Percentiles rank a stretch among this genome's conserved stretches.
Evolutionary conservation across 2,888 invertebrate genomes (phyloP).

Genomic region (Dasypolia templi): DNA sequence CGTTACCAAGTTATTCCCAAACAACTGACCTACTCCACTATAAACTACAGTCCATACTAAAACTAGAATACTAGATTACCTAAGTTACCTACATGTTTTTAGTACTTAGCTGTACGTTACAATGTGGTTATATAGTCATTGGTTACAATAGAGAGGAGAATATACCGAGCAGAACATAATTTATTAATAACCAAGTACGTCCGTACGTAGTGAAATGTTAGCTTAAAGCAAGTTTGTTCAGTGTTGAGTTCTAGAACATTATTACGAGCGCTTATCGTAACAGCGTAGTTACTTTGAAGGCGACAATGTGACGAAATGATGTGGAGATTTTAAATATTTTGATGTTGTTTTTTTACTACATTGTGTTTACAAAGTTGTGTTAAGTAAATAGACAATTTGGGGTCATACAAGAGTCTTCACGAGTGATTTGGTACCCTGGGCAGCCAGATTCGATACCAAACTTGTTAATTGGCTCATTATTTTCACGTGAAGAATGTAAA

Average conservation of each 20-base stretch:
- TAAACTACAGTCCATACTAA: slow-evolving; percentile 5
- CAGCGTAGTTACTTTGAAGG: slow-evolving; percentile 39
- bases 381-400: slow-evolving; percentile 27
- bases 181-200: slow-evolving; percentile 57
- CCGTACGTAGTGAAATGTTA: slow-evolving; percentile 48
- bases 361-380: not conserved
- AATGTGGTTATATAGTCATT: no score
- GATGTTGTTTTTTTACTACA: slow-evolving; percentile 5
- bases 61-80: slow-evolving; percentile 15
- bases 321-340: slow-evolving; percentile 1
- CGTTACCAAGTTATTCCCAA: not conserved
- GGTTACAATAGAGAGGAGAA: slow-evolving; percentile 52
- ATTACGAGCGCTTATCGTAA: slow-evolving; percentile 53
- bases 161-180: slow-evolving; percentile 53
- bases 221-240: slow-evolving; percentile 57
- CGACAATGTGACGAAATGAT: slow-evolving; percentile 25
- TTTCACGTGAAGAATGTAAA: not conserved
- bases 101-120: slow-evolving; percentile 35
- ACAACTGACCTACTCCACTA: not conserved
- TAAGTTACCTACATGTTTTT: slow-evolving; percentile 33
- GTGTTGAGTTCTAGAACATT: slow-evolving; percentile 52
- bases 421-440: not conserved
- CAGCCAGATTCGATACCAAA: not conserved
- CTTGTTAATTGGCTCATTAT: slow-evolving; percentile 19
- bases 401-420: not conserved